These are phyloP conservation scores for Drepanosiphum platanoidis DNA, from an alignment of 2,888 invertebrate species.

Conservation along the genomic window DNA sequence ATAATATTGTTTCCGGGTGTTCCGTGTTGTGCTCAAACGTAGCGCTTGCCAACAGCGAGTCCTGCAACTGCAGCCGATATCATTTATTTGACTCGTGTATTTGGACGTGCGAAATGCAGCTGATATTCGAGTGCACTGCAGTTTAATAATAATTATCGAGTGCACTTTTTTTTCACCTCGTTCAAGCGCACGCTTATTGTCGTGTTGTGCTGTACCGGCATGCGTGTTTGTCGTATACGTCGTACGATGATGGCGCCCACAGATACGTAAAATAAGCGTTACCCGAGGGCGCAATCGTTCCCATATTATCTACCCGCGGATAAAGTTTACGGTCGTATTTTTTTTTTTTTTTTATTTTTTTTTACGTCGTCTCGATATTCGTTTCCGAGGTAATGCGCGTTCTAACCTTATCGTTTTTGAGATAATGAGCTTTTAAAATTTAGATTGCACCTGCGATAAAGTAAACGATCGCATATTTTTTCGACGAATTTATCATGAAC, in stretches of 20 bases:
- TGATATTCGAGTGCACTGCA: not conserved
- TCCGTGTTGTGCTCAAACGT: no score
- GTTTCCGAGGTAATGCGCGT: not conserved
- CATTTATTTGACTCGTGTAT: no score
- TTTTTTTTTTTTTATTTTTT: no score
- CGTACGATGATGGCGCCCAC: slow-evolving; percentile 8
- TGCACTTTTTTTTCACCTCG: not conserved
- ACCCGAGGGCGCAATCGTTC: slow-evolving; percentile 6
- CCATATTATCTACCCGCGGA: not conserved
- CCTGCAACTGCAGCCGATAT: not conserved
- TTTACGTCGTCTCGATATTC: not conserved
- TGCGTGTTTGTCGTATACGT: not conserved
- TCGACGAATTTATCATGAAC: no score
- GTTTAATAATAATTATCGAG: no score
- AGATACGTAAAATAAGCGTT: slow-evolving; percentile 34
- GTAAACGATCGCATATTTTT: no score
- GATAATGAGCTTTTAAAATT: no score
- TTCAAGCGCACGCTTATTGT: not conserved
- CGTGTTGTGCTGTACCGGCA: no score
- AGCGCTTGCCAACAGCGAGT: no score
- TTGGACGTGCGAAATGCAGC: not conserved
- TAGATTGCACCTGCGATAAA: no score
- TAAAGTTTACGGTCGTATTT: slow-evolving; percentile 1
- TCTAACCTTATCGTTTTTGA: not conserved
- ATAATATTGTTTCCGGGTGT: no score